Evolutionary conservation across 2,113 vertebrate genomes (phyloP).

Genomic region (Chinchilla lanigera): DNA sequence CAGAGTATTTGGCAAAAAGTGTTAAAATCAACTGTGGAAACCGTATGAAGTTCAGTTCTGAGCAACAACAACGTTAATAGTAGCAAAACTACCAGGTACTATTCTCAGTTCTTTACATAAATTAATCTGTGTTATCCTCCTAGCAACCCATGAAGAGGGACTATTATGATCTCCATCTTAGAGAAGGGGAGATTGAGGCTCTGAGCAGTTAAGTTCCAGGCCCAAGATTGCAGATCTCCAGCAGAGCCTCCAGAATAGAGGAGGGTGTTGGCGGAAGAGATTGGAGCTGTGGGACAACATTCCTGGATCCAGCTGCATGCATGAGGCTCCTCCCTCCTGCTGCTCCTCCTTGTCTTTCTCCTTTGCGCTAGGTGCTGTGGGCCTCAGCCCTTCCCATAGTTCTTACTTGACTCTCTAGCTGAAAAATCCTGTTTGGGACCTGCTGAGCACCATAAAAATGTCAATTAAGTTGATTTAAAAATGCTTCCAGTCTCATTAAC

Average conservation of each 20-base stretch:
- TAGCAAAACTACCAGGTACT: neutral
- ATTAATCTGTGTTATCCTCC: neutral
- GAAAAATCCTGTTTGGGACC: constrained; percentile 47
- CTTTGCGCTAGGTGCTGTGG: neutral
- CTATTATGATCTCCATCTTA: neutral
- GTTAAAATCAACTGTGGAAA: neutral
- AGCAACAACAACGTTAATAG: neutral
- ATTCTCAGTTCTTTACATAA: neutral
- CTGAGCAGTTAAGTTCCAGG: neutral
- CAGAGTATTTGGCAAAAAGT: neutral
- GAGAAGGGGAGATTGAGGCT: constrained; percentile 17
- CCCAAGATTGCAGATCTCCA: neutral
- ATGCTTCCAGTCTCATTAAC: constrained; percentile 73
- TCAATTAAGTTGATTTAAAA: constrained; percentile 79
- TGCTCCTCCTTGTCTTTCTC: neutral
- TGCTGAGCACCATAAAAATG: constrained; percentile 68
- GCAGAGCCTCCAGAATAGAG: neutral
- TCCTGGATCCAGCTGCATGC: neutral
- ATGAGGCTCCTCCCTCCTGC: neutral
- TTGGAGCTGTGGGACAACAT: neutral
- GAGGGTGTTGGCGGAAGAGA: neutral
- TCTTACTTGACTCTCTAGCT: constrained; percentile 6
- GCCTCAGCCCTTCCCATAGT: neutral
- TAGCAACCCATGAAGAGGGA: neutral
- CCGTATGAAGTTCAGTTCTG: neutral